A percentile compares a stretch with the other conserved stretches of the same genome.
These are phyloP conservation scores for Baccha elongata DNA, from an alignment of 2,888 invertebrate species.

Conservation along the genomic window DNA sequence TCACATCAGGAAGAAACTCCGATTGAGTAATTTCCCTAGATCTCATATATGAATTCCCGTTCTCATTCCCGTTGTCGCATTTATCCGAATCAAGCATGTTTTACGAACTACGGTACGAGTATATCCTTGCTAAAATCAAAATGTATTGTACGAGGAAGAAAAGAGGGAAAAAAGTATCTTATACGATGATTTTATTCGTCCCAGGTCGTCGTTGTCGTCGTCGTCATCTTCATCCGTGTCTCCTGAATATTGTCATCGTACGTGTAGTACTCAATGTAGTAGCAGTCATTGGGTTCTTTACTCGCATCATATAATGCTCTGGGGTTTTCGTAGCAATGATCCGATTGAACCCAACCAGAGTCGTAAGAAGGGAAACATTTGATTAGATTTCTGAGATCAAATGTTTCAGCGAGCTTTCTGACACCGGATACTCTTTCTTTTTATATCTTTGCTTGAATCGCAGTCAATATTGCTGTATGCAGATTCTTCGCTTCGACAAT, in stretches of 20 bases:
- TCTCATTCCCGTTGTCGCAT: not conserved
- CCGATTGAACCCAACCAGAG: slow-evolving; percentile 26
- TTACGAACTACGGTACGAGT: too few species aligned
- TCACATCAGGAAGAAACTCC: slow-evolving; percentile 43
- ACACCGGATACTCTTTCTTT: slow-evolving; percentile 33
- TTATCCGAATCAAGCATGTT: slow-evolving; percentile 5
- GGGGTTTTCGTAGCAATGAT: slow-evolving; percentile 5
- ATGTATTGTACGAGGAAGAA: slow-evolving; percentile 42
- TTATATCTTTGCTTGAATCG: not conserved
- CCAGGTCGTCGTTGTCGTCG: slow-evolving; percentile 3
- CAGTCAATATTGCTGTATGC: slow-evolving; percentile 13
- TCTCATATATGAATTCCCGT: not conserved
- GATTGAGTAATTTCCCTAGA: slow-evolving; percentile 40
- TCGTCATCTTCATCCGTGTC: not conserved
- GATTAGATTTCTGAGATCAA: slow-evolving; percentile 68
- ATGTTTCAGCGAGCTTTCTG: slow-evolving; percentile 58
- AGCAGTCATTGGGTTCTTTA: slow-evolving; percentile 37
- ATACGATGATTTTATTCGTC: slow-evolving; percentile 4
- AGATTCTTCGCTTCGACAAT: slow-evolving; percentile 6
- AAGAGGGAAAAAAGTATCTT: slow-evolving; percentile 1
- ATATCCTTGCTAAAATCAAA: slow-evolving; percentile 55
- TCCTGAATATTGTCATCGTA: too few species aligned
- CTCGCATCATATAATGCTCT: slow-evolving; percentile 29
- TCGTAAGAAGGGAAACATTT: slow-evolving; percentile 57
- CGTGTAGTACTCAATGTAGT: not conserved